Conservation (phyloP, 1,140 invertebrate species). For the Mizuhopecten yessoensis region DNA sequence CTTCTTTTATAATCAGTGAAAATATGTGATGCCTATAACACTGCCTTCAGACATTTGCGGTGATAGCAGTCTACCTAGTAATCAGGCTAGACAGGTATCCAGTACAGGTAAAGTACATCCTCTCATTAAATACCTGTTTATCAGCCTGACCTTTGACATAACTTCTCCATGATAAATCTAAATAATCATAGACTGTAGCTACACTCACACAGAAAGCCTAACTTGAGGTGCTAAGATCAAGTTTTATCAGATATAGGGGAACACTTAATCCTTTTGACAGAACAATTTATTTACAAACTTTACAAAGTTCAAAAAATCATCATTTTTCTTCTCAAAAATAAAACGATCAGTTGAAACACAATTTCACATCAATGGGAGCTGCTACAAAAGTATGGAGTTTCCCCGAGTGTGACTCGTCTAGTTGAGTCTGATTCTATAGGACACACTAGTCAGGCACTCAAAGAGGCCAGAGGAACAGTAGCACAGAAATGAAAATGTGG, state of each 20-base stretch:
- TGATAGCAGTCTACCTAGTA: background rate
- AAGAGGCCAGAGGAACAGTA: no score
- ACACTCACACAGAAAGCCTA: background rate
- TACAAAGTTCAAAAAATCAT: no score
- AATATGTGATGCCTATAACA: no score
- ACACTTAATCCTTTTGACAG: background rate
- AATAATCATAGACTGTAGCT: background rate
- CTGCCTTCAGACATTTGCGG: no score
- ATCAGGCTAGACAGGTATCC: background rate
- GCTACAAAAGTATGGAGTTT: no score
- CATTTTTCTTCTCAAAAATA: background rate
- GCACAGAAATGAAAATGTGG: no score
- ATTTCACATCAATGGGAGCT: background rate
- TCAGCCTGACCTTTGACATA: background rate
- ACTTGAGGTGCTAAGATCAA: background rate
- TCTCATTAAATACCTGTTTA: background rate
- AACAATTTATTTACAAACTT: background rate
- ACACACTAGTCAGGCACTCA: no score
- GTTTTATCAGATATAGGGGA: background rate
- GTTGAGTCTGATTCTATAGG: no score
- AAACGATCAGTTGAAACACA: background rate
- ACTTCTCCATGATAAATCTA: background rate
- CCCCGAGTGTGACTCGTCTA: no score
- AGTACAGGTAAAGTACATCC: conserved; percentile 1
- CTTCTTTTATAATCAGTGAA: no score